Percentiles rank a stretch among this genome's conserved stretches.
These are phyloP conservation scores for Calcarius ornatus DNA, from an alignment of 2,113 vertebrate species.

Conservation along the genomic window DNA sequence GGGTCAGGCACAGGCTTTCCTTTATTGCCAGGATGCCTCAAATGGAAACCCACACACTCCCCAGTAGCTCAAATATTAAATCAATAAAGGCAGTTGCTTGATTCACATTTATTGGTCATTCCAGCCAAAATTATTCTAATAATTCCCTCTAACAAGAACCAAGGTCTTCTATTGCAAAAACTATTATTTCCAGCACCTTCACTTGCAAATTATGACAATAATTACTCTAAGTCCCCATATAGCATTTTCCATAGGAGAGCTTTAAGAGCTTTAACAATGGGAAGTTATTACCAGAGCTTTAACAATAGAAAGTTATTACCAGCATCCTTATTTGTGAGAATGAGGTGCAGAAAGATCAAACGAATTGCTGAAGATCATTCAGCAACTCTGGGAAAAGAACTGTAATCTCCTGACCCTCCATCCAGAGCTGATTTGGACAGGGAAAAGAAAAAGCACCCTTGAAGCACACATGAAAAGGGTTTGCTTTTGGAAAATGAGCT, in stretches of 20 bases:
- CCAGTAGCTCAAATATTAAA: neutral
- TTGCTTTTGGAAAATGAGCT: neutral
- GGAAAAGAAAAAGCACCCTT: neutral
- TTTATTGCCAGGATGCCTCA: neutral
- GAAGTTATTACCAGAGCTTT: constrained; percentile 45
- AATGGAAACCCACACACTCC: neutral
- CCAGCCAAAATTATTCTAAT: neutral
- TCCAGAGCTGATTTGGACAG: neutral
- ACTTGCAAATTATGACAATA: neutral
- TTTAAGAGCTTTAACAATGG: constrained; percentile 37
- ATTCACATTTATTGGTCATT: neutral
- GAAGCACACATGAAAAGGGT: fast-evolving
- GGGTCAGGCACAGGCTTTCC: neutral
- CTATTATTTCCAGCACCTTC: neutral
- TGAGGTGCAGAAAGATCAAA: neutral
- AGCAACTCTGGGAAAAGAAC: neutral
- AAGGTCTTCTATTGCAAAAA: neutral
- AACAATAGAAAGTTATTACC: constrained; percentile 55
- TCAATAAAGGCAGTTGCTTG: neutral
- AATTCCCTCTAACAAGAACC: neutral
- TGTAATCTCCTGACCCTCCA: neutral
- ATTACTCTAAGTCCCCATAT: neutral
- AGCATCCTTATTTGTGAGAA: constrained; percentile 35
- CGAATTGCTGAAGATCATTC: constrained; percentile 17
- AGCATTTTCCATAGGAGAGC: neutral